A percentile compares a stretch with the other conserved stretches of the same genome.
phyloP scores from a whole-genome alignment of 23 tunicate species.

The Trididemnum clinides region DNA sequence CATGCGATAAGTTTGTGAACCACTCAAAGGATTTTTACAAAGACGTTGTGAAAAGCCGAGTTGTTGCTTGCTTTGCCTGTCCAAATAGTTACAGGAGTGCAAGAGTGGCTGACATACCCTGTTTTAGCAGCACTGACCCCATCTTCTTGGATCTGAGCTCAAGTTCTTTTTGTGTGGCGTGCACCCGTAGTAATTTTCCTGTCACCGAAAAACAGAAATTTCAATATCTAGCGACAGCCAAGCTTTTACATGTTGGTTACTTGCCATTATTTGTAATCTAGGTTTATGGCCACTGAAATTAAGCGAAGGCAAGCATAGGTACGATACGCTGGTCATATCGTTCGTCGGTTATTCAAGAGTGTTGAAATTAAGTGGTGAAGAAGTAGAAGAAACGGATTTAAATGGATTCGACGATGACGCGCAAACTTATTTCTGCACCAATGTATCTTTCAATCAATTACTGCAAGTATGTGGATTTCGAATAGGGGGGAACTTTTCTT shows the following conservation, averaged over 20 bases:
- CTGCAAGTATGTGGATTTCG: conserved; percentile 84
- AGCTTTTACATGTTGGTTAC: too few species aligned
- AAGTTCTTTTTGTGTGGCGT: not conserved
- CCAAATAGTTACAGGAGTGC: too few species aligned
- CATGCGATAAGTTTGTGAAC: too few species aligned
- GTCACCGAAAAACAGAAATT: not conserved
- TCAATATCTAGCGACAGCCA: too few species aligned
- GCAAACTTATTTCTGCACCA: conserved; percentile 70
- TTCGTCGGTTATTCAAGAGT: conserved; percentile 93
- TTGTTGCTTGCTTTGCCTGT: too few species aligned
- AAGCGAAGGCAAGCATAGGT: conserved; percentile 24
- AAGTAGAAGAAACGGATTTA: conserved; percentile 85
- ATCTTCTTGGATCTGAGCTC: too few species aligned
- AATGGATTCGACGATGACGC: conserved; percentile 81
- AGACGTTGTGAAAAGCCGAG: too few species aligned
- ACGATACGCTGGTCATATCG: conserved; percentile 88
- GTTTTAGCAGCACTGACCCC: too few species aligned
- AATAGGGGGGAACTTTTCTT: too few species aligned
- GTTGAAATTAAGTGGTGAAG: conserved; percentile 80
- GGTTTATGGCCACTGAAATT: conserved; percentile 86
- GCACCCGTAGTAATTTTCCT: not conserved
- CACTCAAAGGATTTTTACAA: too few species aligned
- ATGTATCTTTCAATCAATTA: conserved; percentile 75
- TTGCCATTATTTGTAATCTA: not conserved
- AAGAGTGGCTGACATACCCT: too few species aligned